Percentiles rank a stretch among this genome's conserved stretches.
phyloP scores from a whole-genome alignment of 30 jellyfish, hydroid and myxozoan genomes.

The Nemopilema nomurai region DNA sequence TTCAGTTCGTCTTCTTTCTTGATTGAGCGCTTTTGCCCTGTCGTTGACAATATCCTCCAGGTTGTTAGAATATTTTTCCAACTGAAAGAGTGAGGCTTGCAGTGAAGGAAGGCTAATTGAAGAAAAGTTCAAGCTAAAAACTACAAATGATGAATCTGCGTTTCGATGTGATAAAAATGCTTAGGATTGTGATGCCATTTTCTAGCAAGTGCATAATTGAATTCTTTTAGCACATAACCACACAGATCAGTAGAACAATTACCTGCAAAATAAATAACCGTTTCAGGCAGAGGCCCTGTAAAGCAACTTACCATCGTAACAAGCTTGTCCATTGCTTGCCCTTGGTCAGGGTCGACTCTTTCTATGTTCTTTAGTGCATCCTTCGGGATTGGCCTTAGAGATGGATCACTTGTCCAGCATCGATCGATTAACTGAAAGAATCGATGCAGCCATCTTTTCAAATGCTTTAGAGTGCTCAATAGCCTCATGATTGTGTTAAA shows the following conservation, averaged over 20 bases:
- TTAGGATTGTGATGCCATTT: no score
- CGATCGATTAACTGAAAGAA: slow-evolving; percentile 70
- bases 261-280: no score
- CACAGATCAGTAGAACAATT: no score
- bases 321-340: slow-evolving; percentile 86
- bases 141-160: no score
- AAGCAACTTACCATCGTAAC: slow-evolving; percentile 89
- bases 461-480: background rate
- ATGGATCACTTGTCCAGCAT: slow-evolving; percentile 91
- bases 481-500: background rate
- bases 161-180: no score
- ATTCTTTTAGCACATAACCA: no score
- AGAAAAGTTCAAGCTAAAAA: background rate
- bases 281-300: no score
- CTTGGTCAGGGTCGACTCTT: slow-evolving; percentile 86
- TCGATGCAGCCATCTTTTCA: background rate
- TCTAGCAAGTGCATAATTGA: no score
- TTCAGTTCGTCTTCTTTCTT: slow-evolving; percentile 87
- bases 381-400: slow-evolving; percentile 75
- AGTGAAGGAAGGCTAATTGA: no score
- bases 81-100: no score
- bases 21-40: slow-evolving; percentile 80
- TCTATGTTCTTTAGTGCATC: slow-evolving; percentile 71
- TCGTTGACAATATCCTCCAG: slow-evolving; percentile 87
- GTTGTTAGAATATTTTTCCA: slow-evolving; percentile 86